These are phyloP conservation scores for Xyrauchen texanus DNA, from an alignment of 2,113 vertebrate species.

Conservation along the genomic window DNA sequence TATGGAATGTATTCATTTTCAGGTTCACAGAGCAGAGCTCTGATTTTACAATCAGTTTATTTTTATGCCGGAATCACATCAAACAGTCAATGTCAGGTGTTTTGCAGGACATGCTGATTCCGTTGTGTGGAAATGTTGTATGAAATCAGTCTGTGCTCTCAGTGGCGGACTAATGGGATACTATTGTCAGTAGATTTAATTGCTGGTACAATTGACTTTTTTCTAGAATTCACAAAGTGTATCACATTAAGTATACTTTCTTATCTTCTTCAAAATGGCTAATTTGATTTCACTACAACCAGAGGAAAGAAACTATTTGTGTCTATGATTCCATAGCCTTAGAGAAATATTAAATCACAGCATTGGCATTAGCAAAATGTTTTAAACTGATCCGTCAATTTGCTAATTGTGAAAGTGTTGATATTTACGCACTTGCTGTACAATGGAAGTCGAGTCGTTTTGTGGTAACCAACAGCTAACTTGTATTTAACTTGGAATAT, in stretches of 20 bases:
- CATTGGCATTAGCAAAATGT: too few relatives aligned
- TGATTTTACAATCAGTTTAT: not conserved
- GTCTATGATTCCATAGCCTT: not conserved
- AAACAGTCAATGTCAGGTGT: not conserved
- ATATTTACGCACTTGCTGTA: too few relatives aligned
- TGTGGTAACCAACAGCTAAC: too few relatives aligned
- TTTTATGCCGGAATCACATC: not conserved
- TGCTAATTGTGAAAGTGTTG: too few relatives aligned
- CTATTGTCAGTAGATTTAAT: not conserved
- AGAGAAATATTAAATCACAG: too few relatives aligned
- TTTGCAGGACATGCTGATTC: not conserved
- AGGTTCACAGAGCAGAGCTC: constrained; percentile 8
- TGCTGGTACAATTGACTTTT: constrained; percentile 10
- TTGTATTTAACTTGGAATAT: too few relatives aligned
- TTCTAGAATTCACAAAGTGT: constrained; percentile 36
- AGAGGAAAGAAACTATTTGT: constrained; percentile 35
- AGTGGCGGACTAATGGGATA: not conserved
- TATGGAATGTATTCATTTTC: constrained; percentile 25
- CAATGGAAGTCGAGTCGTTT: too few relatives aligned
- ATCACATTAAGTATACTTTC: constrained; percentile 6
- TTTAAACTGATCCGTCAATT: too few relatives aligned
- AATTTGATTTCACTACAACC: constrained; percentile 47
- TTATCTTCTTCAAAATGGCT: not conserved
- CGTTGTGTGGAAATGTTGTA: not conserved
- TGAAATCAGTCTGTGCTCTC: not conserved